Conservation (phyloP, 2,888 invertebrate species). For the Synanthedon andrenaeformis region DNA sequence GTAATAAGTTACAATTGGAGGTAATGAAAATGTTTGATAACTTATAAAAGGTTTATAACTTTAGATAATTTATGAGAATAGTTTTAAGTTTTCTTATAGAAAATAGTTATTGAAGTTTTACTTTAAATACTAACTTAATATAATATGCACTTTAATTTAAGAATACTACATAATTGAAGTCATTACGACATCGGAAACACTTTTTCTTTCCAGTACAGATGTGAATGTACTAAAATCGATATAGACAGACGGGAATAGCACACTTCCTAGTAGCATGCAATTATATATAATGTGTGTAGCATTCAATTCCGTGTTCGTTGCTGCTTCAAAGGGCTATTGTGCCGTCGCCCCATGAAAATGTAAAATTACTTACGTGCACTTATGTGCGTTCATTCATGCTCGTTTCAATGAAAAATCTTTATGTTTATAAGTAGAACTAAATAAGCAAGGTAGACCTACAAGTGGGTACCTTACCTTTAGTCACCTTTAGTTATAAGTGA, state of each 20-base stretch:
- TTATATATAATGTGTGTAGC: constrained; percentile 3
- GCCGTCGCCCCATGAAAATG: background rate
- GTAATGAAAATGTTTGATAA: no score
- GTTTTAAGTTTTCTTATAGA: no score
- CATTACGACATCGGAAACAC: no score
- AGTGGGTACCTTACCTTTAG: background rate
- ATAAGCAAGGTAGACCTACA: background rate
- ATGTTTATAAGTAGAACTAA: background rate
- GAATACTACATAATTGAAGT: no score
- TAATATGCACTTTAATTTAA: no score
- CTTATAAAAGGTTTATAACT: no score
- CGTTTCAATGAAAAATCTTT: background rate
- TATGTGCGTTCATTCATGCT: background rate
- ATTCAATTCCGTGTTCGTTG: background rate
- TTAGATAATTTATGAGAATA: no score
- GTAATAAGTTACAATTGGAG: no score
- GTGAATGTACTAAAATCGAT: constrained; percentile 1
- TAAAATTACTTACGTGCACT: constrained; percentile 5
- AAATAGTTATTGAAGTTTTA: no score
- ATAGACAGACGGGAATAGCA: constrained; percentile 7
- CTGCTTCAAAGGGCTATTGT: background rate
- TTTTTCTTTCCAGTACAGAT: no score
- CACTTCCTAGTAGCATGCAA: constrained; percentile 9
- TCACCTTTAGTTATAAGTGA: constrained; percentile 8
- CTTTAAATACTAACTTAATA: no score